phyloP scores from a whole-genome alignment of 2,113 vertebrate genomes.

The Micromys minutus region DNA sequence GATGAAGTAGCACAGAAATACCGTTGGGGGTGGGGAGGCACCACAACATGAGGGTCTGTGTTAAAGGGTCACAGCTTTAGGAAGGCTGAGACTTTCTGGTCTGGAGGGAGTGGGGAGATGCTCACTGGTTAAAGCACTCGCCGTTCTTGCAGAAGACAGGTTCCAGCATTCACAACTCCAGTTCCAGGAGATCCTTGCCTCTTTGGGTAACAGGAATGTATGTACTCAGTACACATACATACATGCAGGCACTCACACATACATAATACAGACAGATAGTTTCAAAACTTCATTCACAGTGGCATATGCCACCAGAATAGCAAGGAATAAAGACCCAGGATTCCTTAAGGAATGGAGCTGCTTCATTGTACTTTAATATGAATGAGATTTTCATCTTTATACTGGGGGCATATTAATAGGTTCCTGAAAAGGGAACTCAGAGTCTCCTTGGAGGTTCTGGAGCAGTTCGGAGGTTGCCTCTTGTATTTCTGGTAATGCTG shows the following conservation, averaged over 20 bases:
- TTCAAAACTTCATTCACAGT: neutral
- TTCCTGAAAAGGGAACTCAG: slow-evolving; percentile 25
- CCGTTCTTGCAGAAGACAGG: neutral
- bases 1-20: too few species aligned
- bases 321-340: neutral
- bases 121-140: neutral
- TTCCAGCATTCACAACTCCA: neutral
- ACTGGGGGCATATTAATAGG: slow-evolving; percentile 26
- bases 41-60: neutral
- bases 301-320: neutral
- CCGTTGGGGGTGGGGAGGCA: neutral
- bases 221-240: neutral
- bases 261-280: neutral
- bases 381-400: slow-evolving; percentile 57
- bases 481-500: slow-evolving; percentile 68
- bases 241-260: neutral
- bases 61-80: neutral
- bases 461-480: slow-evolving; percentile 38
- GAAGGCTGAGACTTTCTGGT: neutral
- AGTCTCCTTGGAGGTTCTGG: slow-evolving; percentile 57
- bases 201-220: neutral
- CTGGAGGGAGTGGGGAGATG: neutral
- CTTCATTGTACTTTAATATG: slow-evolving; percentile 41
- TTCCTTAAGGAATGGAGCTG: neutral
- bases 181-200: neutral